phyloP scores from a whole-genome alignment of 2,888 invertebrate genomes.

The Cinara cedri region DNA sequence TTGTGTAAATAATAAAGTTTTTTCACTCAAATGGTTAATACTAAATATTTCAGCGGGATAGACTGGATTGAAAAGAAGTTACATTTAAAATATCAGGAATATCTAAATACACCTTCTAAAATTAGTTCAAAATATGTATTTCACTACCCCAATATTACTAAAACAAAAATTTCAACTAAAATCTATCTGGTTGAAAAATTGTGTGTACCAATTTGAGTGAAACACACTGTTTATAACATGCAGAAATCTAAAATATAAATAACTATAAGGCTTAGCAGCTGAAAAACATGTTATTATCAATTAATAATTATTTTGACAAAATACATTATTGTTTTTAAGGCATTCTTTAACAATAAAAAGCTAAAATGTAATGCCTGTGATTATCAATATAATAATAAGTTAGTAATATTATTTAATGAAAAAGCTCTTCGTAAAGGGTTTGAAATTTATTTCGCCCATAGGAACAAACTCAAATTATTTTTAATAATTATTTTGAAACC shows the following conservation, averaged over 20 bases:
- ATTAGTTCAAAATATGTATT: too few relatives aligned
- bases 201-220: too few relatives aligned
- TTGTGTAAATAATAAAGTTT: not conserved
- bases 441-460: not conserved
- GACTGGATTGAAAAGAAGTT: too few relatives aligned
- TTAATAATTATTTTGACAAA: not conserved
- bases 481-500: not conserved
- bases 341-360: conserved; percentile 33
- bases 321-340: conserved; percentile 28
- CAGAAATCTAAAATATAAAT: too few relatives aligned
- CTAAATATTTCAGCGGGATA: too few relatives aligned
- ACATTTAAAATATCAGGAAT: too few relatives aligned
- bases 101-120: too few relatives aligned
- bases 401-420: not conserved
- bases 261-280: not conserved
- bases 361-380: conserved; percentile 13
- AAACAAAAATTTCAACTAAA: too few relatives aligned
- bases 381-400: not conserved
- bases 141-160: too few relatives aligned
- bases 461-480: conserved; percentile 1
- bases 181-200: too few relatives aligned
- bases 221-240: too few relatives aligned
- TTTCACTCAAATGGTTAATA: too few relatives aligned
- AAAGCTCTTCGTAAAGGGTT: not conserved
- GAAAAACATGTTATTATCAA: not conserved